These are phyloP conservation scores for Episyrphus balteatus DNA, from an alignment of 1,140 invertebrate genomes.

Conservation along the genomic window DNA sequence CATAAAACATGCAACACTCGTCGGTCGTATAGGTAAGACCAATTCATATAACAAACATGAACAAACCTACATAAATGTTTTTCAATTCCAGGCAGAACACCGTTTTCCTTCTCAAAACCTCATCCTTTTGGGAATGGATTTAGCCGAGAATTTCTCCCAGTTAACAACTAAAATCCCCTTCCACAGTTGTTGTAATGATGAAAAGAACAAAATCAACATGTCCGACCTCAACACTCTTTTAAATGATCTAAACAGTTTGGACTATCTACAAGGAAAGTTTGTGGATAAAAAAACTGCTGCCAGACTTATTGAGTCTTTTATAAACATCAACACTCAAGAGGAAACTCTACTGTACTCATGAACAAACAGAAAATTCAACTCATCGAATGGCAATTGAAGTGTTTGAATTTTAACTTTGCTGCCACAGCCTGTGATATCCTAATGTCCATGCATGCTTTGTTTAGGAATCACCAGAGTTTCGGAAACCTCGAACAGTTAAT, in stretches of 20 bases:
- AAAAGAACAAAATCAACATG: neutral
- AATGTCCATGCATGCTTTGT: neutral
- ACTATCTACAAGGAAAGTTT: neutral
- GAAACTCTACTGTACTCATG: neutral
- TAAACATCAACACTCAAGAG: neutral
- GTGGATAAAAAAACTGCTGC: neutral
- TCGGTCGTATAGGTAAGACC: constrained; percentile 47
- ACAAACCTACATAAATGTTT: neutral
- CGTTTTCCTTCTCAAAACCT: no score
- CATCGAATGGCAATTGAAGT: neutral
- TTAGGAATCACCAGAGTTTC: neutral
- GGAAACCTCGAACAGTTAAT: constrained; percentile 32
- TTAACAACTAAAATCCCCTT: neutral
- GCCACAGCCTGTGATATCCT: neutral
- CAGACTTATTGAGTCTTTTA: neutral
- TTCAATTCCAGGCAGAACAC: neutral
- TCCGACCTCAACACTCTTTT: neutral
- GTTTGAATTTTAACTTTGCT: neutral
- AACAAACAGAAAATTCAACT: neutral
- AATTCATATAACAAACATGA: constrained; percentile 4
- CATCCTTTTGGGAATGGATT: no score
- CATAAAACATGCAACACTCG: constrained; percentile 46
- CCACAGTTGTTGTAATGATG: neutral
- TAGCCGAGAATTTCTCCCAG: neutral
- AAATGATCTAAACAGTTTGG: neutral